Percentiles rank a stretch among this genome's conserved stretches.
Conservation (phyloP, 2,888 invertebrate genomes). For the Tinea semifulvella region DNA sequence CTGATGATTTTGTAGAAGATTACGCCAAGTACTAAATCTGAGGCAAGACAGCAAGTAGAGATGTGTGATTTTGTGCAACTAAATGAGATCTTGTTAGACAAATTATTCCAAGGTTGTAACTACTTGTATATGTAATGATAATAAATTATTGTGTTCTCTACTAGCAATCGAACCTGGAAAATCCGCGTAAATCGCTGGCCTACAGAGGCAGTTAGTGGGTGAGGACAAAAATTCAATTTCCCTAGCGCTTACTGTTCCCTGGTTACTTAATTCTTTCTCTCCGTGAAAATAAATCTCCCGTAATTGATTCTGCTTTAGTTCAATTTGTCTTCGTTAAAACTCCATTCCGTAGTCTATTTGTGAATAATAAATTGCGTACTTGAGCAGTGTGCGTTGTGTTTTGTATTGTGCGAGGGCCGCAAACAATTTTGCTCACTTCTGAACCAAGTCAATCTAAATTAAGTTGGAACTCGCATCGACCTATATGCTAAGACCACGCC, state of each 20-base stretch:
- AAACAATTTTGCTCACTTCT: slow-evolving; percentile 39
- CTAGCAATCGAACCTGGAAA: too few relatives aligned
- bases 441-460: slow-evolving; percentile 56
- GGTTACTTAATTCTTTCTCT: slow-evolving; percentile 57
- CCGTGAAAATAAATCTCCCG: slow-evolving; percentile 59
- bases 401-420: slow-evolving; percentile 35
- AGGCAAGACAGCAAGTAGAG: too few relatives aligned
- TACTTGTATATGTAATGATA: too few relatives aligned
- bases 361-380: slow-evolving; percentile 60
- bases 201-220: too few relatives aligned
- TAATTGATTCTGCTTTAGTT: slow-evolving; percentile 64
- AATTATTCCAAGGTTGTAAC: too few relatives aligned
- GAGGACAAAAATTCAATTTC: slow-evolving; percentile 58
- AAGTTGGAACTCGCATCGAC: slow-evolving; percentile 26
- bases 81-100: too few relatives aligned
- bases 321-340: slow-evolving; percentile 66
- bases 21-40: too few relatives aligned
- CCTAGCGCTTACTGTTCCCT: slow-evolving; percentile 45
- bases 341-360: slow-evolving; percentile 62
- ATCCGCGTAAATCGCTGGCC: slow-evolving; percentile 14
- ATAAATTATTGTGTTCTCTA: background rate
- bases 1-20: too few relatives aligned
- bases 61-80: too few relatives aligned
- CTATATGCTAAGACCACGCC: too few relatives aligned
- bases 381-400: slow-evolving; percentile 39